Evolutionary conservation across 1,140 invertebrate species (phyloP), one percentile per base, ranked within the genome.

Genomic region (Zaprionus kolodkinae): DNA sequence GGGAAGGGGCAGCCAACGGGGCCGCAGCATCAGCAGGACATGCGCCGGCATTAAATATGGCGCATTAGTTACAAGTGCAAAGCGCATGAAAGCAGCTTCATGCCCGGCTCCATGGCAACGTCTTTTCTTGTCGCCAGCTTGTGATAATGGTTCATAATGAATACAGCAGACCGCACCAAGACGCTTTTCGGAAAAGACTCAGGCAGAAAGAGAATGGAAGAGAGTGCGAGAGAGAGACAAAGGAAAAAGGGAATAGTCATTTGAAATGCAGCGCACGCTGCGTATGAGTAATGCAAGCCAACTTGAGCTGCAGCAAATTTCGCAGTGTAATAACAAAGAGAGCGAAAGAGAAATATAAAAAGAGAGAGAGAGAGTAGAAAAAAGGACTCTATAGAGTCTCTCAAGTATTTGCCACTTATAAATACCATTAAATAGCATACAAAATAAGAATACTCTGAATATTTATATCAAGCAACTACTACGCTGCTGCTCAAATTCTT

Each of bases 61-160:
- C 80, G 73, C 83, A 87, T 88, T 87, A 84, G 83, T 84, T 80
- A 68, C 84, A 80, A 87, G 84, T 80, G 84, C 67, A 88, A 88
- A 78, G 80, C 79, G 84, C 72, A 71, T 78, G 59, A 59, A 76
- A 71, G 56, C 72, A 74, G 59, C 60, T 63, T 61, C 62, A 61
- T 81, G 70, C 50, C 52, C 50, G 27, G 6, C 25, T 30, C 48
- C 35, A 9, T 9, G 45, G 50, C 55, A 10, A 56, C 60, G 76
- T 45, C 60, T 69, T 78, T 64, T 67, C 80, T 88, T 87, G 84
- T 88, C 80, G 85, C 85, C 84, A 88, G 85, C 84, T 89, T 80
- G 85, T 84, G 84, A 84, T 89, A 88, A 88, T 88, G 84, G 85
- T 68, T 84, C 84, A 88, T 89, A 89, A 88, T 88, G 84, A 88